A percentile compares a stretch with the other conserved stretches of the same genome.
These are phyloP conservation scores for Centropus bengalensis DNA, from an alignment of 2,113 vertebrate species.

Conservation along the genomic window DNA sequence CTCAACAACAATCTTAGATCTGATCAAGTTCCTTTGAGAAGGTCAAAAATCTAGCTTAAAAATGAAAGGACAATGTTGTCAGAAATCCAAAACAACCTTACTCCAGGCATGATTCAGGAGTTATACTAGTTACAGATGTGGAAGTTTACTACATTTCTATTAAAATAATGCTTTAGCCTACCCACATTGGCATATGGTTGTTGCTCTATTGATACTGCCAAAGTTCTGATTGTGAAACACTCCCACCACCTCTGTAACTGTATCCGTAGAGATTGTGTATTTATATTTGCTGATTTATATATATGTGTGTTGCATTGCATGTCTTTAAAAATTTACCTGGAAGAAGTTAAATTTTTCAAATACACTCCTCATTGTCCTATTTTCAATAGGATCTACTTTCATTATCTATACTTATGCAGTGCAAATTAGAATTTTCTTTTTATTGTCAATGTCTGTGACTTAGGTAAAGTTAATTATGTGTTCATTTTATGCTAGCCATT, in stretches of 20 bases:
- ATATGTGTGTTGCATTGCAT: not conserved
- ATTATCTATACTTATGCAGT: not conserved
- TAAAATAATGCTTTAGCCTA: not conserved
- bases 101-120: not conserved
- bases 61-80: not conserved
- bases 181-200: not conserved
- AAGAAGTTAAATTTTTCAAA: not conserved
- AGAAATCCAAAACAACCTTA: slow-evolving; percentile 12
- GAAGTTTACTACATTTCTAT: not conserved
- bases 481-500: slow-evolving; percentile 51
- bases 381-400: slow-evolving; percentile 21
- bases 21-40: not conserved
- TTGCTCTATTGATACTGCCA: not conserved
- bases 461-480: slow-evolving; percentile 60
- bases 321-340: not conserved
- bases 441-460: slow-evolving; percentile 49
- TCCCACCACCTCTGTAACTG: not conserved
- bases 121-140: not conserved
- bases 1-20: not conserved
- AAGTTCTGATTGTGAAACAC: not conserved
- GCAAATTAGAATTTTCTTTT: slow-evolving; percentile 49
- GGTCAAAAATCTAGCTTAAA: not conserved
- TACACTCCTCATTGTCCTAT: not conserved
- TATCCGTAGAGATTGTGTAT: not conserved
- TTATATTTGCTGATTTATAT: not conserved